phyloP scores from a whole-genome alignment of 2,888 invertebrate species.

The Cartodere bifasciata region DNA sequence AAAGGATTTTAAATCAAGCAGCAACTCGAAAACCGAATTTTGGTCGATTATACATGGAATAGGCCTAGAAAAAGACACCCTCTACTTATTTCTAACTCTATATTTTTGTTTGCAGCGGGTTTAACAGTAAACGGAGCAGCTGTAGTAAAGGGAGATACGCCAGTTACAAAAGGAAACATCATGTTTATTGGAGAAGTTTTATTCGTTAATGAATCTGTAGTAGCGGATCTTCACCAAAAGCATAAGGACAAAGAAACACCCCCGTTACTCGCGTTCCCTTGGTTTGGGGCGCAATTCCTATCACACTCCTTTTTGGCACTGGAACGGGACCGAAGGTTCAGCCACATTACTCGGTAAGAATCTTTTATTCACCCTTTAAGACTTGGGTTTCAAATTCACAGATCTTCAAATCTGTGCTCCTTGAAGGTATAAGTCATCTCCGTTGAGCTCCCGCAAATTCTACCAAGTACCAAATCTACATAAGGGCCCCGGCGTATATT shows the following conservation, averaged over 20 bases:
- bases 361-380: too few relatives aligned
- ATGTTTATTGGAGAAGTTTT: constrained; percentile 50
- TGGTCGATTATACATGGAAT: too few relatives aligned
- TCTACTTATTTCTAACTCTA: constrained; percentile 2
- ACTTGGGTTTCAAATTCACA: too few relatives aligned
- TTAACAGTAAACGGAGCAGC: constrained; percentile 46
- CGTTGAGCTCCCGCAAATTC: too few relatives aligned
- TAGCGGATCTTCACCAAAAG: constrained; percentile 47
- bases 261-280: constrained; percentile 48
- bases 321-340: constrained; percentile 42
- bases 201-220: constrained; percentile 48
- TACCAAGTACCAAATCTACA: too few relatives aligned
- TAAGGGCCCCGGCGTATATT: too few relatives aligned
- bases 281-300: constrained; percentile 51
- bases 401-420: too few relatives aligned
- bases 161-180: constrained; percentile 46
- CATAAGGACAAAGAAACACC: constrained; percentile 54
- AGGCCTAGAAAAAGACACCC: not conserved
- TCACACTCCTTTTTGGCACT: constrained; percentile 49
- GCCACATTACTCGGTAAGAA: constrained; percentile 46
- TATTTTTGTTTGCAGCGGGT: constrained; percentile 30
- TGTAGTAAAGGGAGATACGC: constrained; percentile 47
- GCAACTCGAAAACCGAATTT: too few relatives aligned
- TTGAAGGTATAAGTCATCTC: too few relatives aligned
- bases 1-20: too few relatives aligned